Percentiles rank a stretch among this genome's conserved stretches.
Evolutionary conservation across 2,797 vertebrate species (phyloP).

Genomic region (Limosa lapponica): DNA sequence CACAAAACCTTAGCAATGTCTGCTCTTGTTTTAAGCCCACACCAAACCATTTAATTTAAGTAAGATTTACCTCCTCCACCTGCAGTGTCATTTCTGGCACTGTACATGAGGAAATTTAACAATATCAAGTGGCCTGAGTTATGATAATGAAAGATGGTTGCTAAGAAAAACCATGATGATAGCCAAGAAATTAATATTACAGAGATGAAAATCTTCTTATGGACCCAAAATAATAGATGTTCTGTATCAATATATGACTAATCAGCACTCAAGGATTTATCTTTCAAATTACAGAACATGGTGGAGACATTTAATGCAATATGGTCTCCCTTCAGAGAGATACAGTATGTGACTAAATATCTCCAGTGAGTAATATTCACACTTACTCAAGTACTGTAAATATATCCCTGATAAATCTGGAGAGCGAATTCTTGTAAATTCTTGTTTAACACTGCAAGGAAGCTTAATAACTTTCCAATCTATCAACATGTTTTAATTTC

Average conservation of each 20-base stretch:
- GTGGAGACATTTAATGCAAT: conserved; percentile 72
- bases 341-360: conserved; percentile 67
- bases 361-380: conserved; percentile 73
- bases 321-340: conserved; percentile 68
- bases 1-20: not conserved
- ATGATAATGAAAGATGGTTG: conserved; percentile 57
- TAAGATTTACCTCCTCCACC: conserved; percentile 63
- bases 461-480: conserved; percentile 71
- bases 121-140: conserved; percentile 40
- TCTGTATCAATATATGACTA: conserved; percentile 71
- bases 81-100: conserved; percentile 59
- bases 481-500: conserved; percentile 74
- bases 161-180: conserved; percentile 58
- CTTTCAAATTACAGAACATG: conserved; percentile 67
- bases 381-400: conserved; percentile 73
- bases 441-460: conserved; percentile 69
- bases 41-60: conserved; percentile 62
- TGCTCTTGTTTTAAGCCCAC: conserved; percentile 20
- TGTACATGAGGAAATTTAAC: conserved; percentile 52
- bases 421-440: conserved; percentile 68
- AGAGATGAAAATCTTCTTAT: conserved; percentile 62
- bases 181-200: conserved; percentile 65
- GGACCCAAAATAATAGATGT: conserved; percentile 69
- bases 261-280: conserved; percentile 69
- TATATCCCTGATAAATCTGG: conserved; percentile 70